Evolutionary conservation across 2,113 vertebrate species (phyloP), one percentile per base, ranked within the genome.

Genomic region (Porphyrio hochstetteri): DNA sequence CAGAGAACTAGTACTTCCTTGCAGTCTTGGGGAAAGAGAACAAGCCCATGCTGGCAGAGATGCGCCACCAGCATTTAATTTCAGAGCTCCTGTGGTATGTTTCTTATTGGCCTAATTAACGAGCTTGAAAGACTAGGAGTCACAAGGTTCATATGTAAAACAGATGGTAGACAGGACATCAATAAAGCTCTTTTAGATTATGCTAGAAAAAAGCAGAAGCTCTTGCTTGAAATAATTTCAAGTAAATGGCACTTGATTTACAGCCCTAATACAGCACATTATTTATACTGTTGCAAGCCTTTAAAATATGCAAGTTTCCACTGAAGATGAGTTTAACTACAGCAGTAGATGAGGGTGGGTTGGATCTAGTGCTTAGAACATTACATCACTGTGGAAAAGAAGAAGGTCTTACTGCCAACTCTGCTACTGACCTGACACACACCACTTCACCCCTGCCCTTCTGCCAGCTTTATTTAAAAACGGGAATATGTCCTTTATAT

Each of bases 121-220:
- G 19, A 65, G 71, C 85, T 95, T 97, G 89, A 97, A 97, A 94
- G 93, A 92, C 93, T 82, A 48, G 82, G 64, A 96, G 91, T 96
- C 92, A 89, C 77, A 95, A 93, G 81, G 94, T 92, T 95, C 93
- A 83, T 92, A 94, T 89, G 77, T 77, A 92, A 97, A 96, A 67
- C 87, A 96, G 95, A 90, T 90, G 94, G 93, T 72, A 96, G 95
- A 95, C 93, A 95, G 93, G 94, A 96, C 96, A 96, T 97, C 92
- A 96, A 94, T 94, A 95, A 90, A 87, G 40, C 90, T 91, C 84
- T 92, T 93, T 93, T 72, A 89, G 78, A 91, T 91, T 71, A 50
- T 63, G 20, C 74, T 85, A 57, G 60, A 13, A 90, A 72, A 89
- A 93, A 86, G 36, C 55, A 94, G 52, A 79, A 91, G 90, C 74